Base-by-base conservation (phyloP, 2,113 vertebrate species). In the Prietella phreatophila region DNA sequence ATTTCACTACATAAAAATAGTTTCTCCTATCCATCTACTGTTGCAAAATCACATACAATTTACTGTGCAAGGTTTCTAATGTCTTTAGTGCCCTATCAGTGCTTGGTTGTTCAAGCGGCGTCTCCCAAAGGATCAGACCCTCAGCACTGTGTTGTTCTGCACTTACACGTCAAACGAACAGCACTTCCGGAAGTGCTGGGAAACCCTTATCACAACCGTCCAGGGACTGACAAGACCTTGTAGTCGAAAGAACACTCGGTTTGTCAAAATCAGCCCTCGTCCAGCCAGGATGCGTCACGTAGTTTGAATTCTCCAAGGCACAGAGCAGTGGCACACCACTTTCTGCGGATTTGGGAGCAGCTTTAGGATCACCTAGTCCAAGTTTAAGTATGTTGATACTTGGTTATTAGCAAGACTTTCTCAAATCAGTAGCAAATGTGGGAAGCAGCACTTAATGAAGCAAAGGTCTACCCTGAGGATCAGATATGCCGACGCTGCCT, bases 181-280 rank as follows among this genome's bases (percentile, higher is more conserved):
- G 73, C 81, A 82, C 33, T 84, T 82, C 87, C 89, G 75, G 86
- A 89, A 91, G 89, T 89, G 89, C 83, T 81, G 73, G 65, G 61
- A 90, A 87, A 22, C 78, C 60, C 83, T 91, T 91, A 92, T 91
- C 91, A 82, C 84, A 47, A 50, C 6, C 17, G 27, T 55, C 76
- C 9, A 61, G 85, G 58, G 85, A 69, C 80, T 42, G 71, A 80
- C 82, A 73, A 25, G 79, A 36, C 73, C 79, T 69, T 33, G 56
- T 67, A n/a, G 71, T 73, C 63, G 15, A 76, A n/a, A 67, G 84
- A 86, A 88, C 39, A 53, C n/a, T 20, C 63, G 75, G 42, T 53
- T 89, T 63, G 84, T 86, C 7, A 83, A 58, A 88, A 25, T 27
- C 39, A 71, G 86, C 27, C 36, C 56, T 65, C 25, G 56, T 53